Evolutionary conservation across 2,888 invertebrate species (phyloP).

Genomic region (Drosophila subsilvestris): DNA sequence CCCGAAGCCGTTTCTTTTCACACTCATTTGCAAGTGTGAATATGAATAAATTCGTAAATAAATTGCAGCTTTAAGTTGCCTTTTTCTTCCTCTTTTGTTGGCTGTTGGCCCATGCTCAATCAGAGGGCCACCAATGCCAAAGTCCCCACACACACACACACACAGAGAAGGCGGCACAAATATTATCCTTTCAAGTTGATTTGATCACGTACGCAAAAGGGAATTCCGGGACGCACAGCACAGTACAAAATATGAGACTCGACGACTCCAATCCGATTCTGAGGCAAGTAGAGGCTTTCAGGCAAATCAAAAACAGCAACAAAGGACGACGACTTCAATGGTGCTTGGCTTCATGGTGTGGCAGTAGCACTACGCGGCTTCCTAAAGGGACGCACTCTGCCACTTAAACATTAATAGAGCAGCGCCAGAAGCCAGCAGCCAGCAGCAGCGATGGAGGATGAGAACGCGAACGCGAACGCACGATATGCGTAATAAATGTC

Average conservation of each 20-base stretch:
- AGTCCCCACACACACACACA: slow-evolving; percentile 4
- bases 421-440: slow-evolving; percentile 22
- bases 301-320: slow-evolving; percentile 80
- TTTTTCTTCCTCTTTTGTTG: slow-evolving; percentile 36
- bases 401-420: slow-evolving; percentile 82
- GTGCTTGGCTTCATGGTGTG: slow-evolving; percentile 17
- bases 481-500: slow-evolving; percentile 81
- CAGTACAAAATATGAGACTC: slow-evolving; percentile 69
- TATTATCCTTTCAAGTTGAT: slow-evolving; percentile 84
- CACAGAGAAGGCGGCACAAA: slow-evolving; percentile 67
- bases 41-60: slow-evolving; percentile 79
- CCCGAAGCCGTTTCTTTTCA: slow-evolving; percentile 47
- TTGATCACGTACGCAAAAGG: slow-evolving; percentile 84
- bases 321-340: slow-evolving; percentile 51
- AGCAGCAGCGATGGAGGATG: slow-evolving; percentile 5
- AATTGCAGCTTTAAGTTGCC: slow-evolving; percentile 74
- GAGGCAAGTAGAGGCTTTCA: slow-evolving; percentile 65
- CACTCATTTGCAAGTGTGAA: slow-evolving; percentile 80
- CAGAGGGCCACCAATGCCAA: slow-evolving; percentile 32
- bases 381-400: slow-evolving; percentile 75
- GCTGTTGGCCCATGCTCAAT: slow-evolving; percentile 47
- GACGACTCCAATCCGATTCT: slow-evolving; percentile 32
- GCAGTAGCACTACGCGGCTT: slow-evolving; percentile 28
- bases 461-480: slow-evolving; percentile 39
- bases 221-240: slow-evolving; percentile 75